phyloP scores from a whole-genome alignment of 92 coral and sea anemone genomes.

The Virgularia gustaviana region DNA sequence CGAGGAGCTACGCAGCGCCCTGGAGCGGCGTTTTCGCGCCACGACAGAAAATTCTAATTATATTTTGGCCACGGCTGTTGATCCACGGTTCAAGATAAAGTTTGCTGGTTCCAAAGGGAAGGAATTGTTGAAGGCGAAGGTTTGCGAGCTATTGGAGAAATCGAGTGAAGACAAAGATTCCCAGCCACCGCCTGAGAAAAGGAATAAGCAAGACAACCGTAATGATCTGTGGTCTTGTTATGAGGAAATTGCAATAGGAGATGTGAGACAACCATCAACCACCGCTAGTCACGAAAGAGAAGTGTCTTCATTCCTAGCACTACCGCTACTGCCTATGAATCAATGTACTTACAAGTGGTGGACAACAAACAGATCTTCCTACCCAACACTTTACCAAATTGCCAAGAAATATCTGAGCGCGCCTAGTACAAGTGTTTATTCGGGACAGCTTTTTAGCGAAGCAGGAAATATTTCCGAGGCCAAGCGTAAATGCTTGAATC shows the following conservation, averaged over 20 bases:
- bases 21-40: background rate
- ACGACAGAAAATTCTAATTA: background rate
- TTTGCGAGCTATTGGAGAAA: background rate
- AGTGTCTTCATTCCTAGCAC: no score
- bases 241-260: background rate
- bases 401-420: slow-evolving; percentile 12
- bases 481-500: background rate
- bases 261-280: no score
- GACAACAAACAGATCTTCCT: background rate
- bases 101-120: background rate
- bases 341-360: slow-evolving; percentile 11
- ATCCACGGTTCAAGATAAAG: background rate
- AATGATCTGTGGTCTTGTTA: background rate
- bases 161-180: background rate
- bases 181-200: no score
- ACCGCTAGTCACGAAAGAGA: no score
- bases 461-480: slow-evolving; percentile 4
- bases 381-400: background rate
- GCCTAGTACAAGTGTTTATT: slow-evolving; percentile 17
- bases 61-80: background rate
- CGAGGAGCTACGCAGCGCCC: background rate
- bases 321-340: background rate
- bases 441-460: slow-evolving; percentile 7
- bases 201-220: background rate
- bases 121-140: background rate